These are phyloP conservation scores for Tetragnatha versicolor DNA, from an alignment of 1,140 invertebrate species.

Conservation along the genomic window DNA sequence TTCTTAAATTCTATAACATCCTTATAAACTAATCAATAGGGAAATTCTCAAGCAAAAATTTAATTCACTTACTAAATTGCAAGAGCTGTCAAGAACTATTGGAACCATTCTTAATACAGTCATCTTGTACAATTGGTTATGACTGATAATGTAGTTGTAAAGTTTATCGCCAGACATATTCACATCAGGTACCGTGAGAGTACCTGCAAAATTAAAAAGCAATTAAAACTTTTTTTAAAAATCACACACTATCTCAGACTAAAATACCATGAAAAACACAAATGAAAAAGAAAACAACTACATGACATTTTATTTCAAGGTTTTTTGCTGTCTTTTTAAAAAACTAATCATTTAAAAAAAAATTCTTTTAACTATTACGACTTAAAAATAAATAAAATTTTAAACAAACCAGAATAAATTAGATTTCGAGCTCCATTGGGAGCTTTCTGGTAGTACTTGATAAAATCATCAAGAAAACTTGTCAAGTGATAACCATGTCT, in stretches of 20 bases:
- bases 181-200: conserved; percentile 70
- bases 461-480: conserved; percentile 82
- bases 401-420: conserved; percentile 72
- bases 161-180: conserved; percentile 73
- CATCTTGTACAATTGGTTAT: conserved; percentile 76
- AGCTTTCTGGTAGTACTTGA: conserved; percentile 83
- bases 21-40: no score
- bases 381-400: not conserved
- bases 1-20: no score
- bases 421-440: conserved; percentile 84
- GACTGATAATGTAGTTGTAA: conserved; percentile 76
- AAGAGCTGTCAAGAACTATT: conserved; percentile 57
- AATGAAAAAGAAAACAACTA: not conserved
- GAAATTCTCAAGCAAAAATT: not conserved
- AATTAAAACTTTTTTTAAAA: not conserved
- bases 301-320: no score
- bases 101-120: conserved; percentile 74
- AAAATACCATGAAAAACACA: not conserved
- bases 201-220: conserved; percentile 64
- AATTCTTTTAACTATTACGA: not conserved
- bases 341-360: not conserved
- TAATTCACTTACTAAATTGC: conserved; percentile 27
- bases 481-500: conserved; percentile 77
- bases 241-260: not conserved
- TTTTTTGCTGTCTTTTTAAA: no score